A percentile compares a stretch with the other conserved stretches of the same genome.
phyloP scores from a whole-genome alignment of 2,113 vertebrate genomes.

The Hystrix cristata region DNA sequence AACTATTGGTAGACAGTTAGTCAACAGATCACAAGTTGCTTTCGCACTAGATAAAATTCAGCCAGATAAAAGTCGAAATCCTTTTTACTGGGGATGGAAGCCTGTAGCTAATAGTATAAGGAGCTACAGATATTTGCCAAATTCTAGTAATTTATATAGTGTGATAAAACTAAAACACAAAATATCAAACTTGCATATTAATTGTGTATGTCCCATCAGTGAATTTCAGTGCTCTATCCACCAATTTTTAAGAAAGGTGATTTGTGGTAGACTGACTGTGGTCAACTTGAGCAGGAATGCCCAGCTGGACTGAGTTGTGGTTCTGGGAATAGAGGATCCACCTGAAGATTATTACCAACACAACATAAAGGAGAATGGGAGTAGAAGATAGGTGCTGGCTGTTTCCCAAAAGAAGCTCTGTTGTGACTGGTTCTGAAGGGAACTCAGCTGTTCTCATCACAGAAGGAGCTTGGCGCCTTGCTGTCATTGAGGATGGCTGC shows the following conservation, averaged over 20 bases:
- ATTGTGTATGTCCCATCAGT: background rate
- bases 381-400: too few relatives aligned
- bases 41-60: background rate
- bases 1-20: background rate
- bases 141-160: background rate
- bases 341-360: too few relatives aligned
- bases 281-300: too few relatives aligned
- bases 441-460: too few relatives aligned
- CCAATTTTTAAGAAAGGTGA: background rate
- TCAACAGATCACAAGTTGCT: conserved; percentile 58
- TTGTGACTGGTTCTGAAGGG: too few relatives aligned
- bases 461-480: too few relatives aligned
- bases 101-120: background rate
- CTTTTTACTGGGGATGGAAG: background rate
- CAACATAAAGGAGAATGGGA: too few relatives aligned
- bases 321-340: too few relatives aligned
- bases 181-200: background rate
- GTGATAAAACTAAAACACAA: background rate
- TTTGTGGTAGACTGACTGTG: too few relatives aligned
- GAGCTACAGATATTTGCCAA: background rate
- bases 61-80: background rate
- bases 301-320: too few relatives aligned
- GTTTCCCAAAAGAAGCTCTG: too few relatives aligned
- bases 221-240: background rate
- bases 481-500: too few relatives aligned